phyloP scores from a whole-genome alignment of 2,888 invertebrate genomes.

The Gymnocheta viridis region DNA sequence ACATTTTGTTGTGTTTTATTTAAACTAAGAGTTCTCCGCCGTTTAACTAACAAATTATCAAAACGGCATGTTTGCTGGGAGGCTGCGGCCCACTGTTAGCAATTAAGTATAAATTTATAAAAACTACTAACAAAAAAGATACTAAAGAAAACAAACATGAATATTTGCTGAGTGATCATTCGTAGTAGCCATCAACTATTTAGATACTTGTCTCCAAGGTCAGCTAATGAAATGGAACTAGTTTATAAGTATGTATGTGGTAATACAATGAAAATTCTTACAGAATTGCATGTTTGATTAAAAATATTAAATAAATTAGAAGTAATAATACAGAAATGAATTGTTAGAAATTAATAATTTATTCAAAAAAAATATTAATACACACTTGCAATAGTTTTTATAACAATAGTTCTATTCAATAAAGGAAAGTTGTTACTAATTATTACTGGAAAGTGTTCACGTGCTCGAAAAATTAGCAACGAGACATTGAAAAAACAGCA shows the following conservation, averaged over 20 bases:
- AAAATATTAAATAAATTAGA: conserved; percentile 29
- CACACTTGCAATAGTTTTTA: neutral
- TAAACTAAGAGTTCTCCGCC: neutral
- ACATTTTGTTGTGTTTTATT: neutral
- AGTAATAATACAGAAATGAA: neutral
- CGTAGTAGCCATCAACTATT: conserved; percentile 31
- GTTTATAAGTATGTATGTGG: too few relatives aligned
- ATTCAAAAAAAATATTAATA: conserved; percentile 24
- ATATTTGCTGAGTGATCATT: conserved; percentile 36
- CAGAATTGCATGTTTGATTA: neutral
- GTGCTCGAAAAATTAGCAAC: too few relatives aligned
- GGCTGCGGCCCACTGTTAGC: conserved; percentile 19
- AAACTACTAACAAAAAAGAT: neutral
- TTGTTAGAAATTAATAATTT: conserved; percentile 24
- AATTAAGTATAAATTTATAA: conserved; percentile 35
- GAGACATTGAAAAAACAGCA: too few relatives aligned
- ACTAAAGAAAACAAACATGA: conserved; percentile 34
- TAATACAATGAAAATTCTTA: neutral
- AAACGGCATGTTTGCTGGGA: neutral
- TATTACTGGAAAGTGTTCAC: too few relatives aligned
- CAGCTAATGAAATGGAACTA: conserved; percentile 57
- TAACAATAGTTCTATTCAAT: too few relatives aligned
- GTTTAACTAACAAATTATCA: neutral
- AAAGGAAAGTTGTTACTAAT: too few relatives aligned
- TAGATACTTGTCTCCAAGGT: conserved; percentile 63